Conservation (phyloP, 2,797 vertebrate genomes). For the Fringilla coelebs region DNA sequence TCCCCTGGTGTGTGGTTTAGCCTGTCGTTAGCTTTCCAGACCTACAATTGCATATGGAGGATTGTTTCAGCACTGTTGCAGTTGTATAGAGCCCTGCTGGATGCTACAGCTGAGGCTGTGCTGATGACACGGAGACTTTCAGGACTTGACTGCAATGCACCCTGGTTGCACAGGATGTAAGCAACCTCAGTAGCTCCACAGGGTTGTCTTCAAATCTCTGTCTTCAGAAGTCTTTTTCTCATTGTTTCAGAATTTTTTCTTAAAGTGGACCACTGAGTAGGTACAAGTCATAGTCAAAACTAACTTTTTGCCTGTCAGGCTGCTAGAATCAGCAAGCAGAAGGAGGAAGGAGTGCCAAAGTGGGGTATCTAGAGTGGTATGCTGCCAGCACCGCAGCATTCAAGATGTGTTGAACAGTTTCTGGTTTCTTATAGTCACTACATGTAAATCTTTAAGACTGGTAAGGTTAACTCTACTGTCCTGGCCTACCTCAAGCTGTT, state of each 20-base stretch:
- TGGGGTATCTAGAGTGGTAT: not conserved
- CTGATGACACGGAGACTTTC: not conserved
- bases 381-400: not conserved
- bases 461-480: not conserved
- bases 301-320: not conserved
- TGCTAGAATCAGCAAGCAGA: not conserved
- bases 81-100: not conserved
- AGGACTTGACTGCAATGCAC: not conserved
- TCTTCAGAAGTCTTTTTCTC: not conserved
- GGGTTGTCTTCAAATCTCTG: not conserved
- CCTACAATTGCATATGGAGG: not conserved
- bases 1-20: not conserved
- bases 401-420: not conserved
- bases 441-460: not conserved
- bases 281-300: not conserved
- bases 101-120: not conserved
- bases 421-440: not conserved
- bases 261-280: not conserved
- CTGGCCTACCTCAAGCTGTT: not conserved
- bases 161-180: not conserved
- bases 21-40: not conserved
- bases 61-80: not conserved
- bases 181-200: not conserved
- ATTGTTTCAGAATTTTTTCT: not conserved
- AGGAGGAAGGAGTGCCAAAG: not conserved